Percentiles rank a stretch among this genome's conserved stretches.
These are phyloP conservation scores for Aspidoscelis tigris DNA, from an alignment of 2,113 vertebrate species.

Conservation along the genomic window DNA sequence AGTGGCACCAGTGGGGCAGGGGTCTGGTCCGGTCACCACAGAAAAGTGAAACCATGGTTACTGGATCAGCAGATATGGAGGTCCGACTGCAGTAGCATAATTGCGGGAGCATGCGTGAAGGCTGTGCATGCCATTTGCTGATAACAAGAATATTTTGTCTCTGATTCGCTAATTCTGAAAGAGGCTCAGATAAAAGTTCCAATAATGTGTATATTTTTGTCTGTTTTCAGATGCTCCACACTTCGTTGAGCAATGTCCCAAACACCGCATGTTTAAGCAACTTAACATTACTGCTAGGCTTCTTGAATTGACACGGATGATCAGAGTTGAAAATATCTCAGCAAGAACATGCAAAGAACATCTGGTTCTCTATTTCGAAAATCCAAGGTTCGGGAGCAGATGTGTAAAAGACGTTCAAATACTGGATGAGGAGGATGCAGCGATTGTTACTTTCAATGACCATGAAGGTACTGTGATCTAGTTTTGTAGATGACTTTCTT, in stretches of 20 bases:
- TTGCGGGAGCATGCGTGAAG: not conserved
- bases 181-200: too few species aligned
- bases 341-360: slow-evolving; percentile 38
- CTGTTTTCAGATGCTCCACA: slow-evolving; percentile 73
- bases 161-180: too few species aligned
- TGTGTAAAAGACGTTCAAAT: slow-evolving; percentile 57
- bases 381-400: slow-evolving; percentile 63
- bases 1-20: too few species aligned
- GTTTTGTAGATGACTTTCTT: not conserved
- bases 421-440: slow-evolving; percentile 72
- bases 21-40: too few species aligned
- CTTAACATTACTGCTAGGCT: slow-evolving; percentile 68
- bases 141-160: too few species aligned
- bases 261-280: slow-evolving; percentile 59
- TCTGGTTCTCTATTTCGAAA: slow-evolving; percentile 83
- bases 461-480: slow-evolving; percentile 75
- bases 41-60: too few species aligned
- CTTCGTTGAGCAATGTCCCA: slow-evolving; percentile 74
- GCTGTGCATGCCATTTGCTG: not conserved
- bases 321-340: slow-evolving; percentile 80
- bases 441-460: slow-evolving; percentile 82
- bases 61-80: too few species aligned
- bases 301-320: slow-evolving; percentile 79
- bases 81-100: not conserved
- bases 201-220: slow-evolving; percentile 26